phyloP scores from a whole-genome alignment of 2,888 invertebrate genomes.

The Uloborus plumipes region DNA sequence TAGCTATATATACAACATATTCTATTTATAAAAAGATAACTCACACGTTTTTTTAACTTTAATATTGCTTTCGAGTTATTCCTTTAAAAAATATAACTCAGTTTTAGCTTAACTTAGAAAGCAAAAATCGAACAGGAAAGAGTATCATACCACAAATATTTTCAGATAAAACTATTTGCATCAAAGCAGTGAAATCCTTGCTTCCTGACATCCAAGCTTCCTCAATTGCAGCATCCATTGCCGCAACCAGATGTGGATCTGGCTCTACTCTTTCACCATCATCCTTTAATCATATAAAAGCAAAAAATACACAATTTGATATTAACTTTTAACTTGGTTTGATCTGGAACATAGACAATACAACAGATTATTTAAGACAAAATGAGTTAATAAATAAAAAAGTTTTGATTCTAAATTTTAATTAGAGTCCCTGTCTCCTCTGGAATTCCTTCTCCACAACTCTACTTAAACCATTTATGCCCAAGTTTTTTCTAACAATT shows the following conservation, averaged over 20 bases:
- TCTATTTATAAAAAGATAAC: too few relatives aligned
- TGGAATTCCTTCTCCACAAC: too few relatives aligned
- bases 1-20: too few relatives aligned
- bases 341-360: too few relatives aligned
- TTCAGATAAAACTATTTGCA: constrained; percentile 84
- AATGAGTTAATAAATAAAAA: neutral
- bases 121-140: neutral
- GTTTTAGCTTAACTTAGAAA: neutral
- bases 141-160: constrained; percentile 76
- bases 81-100: too few relatives aligned
- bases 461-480: too few relatives aligned
- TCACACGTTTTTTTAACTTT: too few relatives aligned
- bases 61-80: too few relatives aligned
- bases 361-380: neutral
- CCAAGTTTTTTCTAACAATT: too few relatives aligned
- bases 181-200: constrained; percentile 81
- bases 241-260: constrained; percentile 75
- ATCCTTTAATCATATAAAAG: constrained; percentile 66
- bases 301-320: neutral
- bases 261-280: constrained; percentile 74
- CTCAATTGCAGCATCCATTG: constrained; percentile 80
- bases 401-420: too few relatives aligned
- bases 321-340: too few relatives aligned
- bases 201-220: constrained; percentile 78
- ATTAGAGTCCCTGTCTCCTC: too few relatives aligned